These are phyloP conservation scores for Sarcophaga carnaria DNA, from an alignment of 2,888 invertebrate genomes.

Conservation along the genomic window DNA sequence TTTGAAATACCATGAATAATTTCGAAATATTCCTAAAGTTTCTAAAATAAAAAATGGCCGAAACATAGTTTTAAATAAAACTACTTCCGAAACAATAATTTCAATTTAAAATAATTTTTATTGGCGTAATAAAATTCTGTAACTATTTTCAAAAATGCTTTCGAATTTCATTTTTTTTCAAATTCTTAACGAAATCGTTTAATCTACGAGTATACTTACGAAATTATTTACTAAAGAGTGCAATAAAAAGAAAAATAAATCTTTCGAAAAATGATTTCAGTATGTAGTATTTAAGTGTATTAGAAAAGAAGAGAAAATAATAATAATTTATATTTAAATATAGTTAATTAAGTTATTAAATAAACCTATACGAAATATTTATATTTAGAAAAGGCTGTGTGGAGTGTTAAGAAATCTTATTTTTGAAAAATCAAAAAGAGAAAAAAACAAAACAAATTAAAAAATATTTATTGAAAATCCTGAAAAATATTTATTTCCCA, in stretches of 20 bases:
- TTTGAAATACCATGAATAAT: too few species aligned
- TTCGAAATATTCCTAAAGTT: too few species aligned
- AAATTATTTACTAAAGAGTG: too few species aligned
- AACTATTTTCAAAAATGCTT: too few species aligned
- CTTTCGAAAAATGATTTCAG: background rate
- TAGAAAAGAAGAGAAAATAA: background rate
- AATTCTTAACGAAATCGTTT: too few species aligned
- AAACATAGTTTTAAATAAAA: too few species aligned
- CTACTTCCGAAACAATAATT: too few species aligned
- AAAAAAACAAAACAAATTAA: background rate
- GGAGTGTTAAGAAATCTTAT: slow-evolving; percentile 24
- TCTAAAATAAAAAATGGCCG: too few species aligned
- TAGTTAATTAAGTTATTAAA: slow-evolving; percentile 5
- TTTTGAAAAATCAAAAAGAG: background rate
- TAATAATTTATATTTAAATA: slow-evolving; percentile 1
- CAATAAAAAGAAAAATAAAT: background rate
- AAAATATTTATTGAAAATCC: background rate
- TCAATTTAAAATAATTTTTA: too few species aligned
- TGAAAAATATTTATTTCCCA: background rate
- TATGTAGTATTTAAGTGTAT: background rate
- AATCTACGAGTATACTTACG: too few species aligned
- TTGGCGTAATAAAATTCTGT: too few species aligned
- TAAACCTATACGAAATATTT: background rate
- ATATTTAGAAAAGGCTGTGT: slow-evolving; percentile 33
- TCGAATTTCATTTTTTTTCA: too few species aligned